Evolutionary conservation across 2,113 vertebrate species (phyloP).

Genomic region (Upupa epops): DNA sequence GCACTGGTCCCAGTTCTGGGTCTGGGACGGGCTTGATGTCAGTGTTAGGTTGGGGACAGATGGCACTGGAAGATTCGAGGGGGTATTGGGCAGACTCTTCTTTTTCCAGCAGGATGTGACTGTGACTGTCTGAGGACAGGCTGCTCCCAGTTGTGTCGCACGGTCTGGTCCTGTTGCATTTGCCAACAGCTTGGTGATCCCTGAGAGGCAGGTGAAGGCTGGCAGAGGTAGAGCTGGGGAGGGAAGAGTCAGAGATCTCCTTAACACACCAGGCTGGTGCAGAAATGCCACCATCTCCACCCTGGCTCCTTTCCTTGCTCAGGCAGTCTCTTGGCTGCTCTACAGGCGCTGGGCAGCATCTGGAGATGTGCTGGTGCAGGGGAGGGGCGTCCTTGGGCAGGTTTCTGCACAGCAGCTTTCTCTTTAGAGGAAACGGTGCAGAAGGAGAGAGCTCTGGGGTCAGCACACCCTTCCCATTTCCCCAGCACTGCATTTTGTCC

Average conservation of each 20-base stretch:
- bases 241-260: background rate
- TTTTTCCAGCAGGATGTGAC: rapidly evolving
- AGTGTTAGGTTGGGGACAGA: background rate
- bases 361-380: background rate
- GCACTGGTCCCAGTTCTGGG: too few species aligned
- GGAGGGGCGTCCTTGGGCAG: background rate
- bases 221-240: background rate
- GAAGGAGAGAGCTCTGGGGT: background rate
- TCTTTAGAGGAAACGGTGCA: rapidly evolving
- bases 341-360: background rate
- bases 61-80: background rate
- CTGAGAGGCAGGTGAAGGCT: background rate
- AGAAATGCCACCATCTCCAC: background rate
- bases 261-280: rapidly evolving
- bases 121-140: background rate
- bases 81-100: rapidly evolving
- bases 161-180: background rate
- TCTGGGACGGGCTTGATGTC: background rate
- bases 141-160: rapidly evolving
- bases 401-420: background rate
- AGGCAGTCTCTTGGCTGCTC: background rate
- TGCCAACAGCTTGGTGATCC: background rate
- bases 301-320: background rate
- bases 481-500: background rate
- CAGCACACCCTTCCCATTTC: background rate